Percentiles rank a stretch among this genome's conserved stretches.
Evolutionary conservation across 2,888 invertebrate genomes (phyloP).

Genomic region (Drosophila testacea): DNA sequence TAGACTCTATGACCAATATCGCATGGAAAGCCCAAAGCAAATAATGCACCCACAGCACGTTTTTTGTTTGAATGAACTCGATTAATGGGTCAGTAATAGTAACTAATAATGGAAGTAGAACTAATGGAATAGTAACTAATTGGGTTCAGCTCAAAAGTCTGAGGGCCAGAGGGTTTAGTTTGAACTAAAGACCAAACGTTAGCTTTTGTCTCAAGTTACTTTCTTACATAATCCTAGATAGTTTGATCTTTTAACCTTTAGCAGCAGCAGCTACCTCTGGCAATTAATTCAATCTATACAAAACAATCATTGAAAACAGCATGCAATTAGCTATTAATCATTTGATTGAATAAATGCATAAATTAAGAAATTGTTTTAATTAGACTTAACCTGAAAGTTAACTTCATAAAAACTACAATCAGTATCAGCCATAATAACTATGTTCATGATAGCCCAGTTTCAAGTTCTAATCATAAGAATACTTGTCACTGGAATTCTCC

Average conservation of each 20-base stretch:
- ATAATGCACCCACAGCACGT: conserved; percentile 46
- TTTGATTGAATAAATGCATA: conserved; percentile 53
- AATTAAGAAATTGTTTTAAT: conserved; percentile 26
- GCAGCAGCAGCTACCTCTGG: background rate
- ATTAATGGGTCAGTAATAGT: conserved; percentile 20
- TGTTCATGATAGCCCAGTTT: conserved; percentile 18
- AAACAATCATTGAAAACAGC: conserved; percentile 10
- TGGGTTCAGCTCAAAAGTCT: conserved; percentile 12
- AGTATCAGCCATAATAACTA: background rate
- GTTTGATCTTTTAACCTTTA: conserved; percentile 26
- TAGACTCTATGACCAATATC: conserved; percentile 9
- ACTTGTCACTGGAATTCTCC: conserved; percentile 16
- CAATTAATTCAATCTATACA: conserved; percentile 25
- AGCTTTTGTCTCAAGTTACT: background rate
- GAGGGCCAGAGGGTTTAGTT: background rate
- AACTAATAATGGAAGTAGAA: no score
- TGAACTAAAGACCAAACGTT: background rate
- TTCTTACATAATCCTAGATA: background rate
- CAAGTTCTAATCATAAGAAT: background rate
- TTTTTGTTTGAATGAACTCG: conserved; percentile 20
- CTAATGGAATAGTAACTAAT: conserved; percentile 22
- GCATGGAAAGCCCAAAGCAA: conserved; percentile 2
- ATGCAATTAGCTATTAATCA: conserved; percentile 52
- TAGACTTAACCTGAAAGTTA: conserved; percentile 21
- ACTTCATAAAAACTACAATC: conserved; percentile 17